phyloP scores from a whole-genome alignment of 2,113 vertebrate species.

The Bucco capensis region DNA sequence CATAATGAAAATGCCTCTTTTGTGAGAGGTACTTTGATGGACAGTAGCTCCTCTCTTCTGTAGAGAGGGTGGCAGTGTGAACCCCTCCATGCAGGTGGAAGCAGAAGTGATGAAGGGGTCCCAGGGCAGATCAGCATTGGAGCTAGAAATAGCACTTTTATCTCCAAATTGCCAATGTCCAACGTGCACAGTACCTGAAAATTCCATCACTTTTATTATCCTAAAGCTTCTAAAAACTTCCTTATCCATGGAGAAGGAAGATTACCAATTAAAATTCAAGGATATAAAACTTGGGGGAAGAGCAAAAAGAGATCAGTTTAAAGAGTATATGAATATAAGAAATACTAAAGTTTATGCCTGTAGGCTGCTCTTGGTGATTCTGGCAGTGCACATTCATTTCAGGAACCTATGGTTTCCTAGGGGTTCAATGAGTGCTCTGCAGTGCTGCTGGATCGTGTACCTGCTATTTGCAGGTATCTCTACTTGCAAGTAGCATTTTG shows the following conservation, averaged over 20 bases:
- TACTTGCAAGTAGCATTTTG: neutral
- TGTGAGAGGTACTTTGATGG: neutral
- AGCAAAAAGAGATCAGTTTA: neutral
- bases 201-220: neutral
- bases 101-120: neutral
- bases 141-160: neutral
- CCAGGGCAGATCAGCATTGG: neutral
- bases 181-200: neutral
- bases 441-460: accelerated
- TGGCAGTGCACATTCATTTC: neutral
- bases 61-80: neutral
- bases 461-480: no score
- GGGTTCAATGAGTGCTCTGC: neutral
- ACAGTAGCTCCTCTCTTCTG: neutral
- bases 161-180: neutral
- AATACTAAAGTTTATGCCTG: neutral
- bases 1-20: accelerated
- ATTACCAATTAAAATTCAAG: neutral
- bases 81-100: neutral
- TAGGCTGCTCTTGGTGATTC: neutral
- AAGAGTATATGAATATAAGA: neutral
- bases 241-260: neutral
- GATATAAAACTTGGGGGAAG: neutral
- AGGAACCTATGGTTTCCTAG: neutral
- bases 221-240: neutral